Evolutionary conservation across 2,113 vertebrate genomes (phyloP).

Genomic region (Gorsachius goisagi): DNA sequence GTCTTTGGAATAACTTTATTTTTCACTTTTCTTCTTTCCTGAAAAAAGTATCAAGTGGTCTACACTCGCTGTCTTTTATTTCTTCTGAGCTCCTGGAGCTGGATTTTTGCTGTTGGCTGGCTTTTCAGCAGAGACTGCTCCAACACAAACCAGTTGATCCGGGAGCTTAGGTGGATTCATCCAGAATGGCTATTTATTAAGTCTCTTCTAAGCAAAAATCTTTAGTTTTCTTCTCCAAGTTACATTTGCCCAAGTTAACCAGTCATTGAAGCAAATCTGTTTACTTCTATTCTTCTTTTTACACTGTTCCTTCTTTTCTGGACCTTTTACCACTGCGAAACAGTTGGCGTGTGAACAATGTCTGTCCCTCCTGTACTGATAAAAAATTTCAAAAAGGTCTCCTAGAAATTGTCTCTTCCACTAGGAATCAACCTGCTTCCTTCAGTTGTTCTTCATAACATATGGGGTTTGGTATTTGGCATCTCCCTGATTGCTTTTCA

Average conservation of each 20-base stretch:
- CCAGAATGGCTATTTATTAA: not conserved
- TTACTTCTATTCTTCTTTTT: conserved; percentile 21
- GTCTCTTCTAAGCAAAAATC: not conserved
- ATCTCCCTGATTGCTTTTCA: not conserved
- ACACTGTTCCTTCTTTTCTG: not conserved
- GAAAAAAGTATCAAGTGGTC: not conserved
- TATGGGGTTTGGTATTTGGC: not conserved
- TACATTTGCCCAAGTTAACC: not conserved
- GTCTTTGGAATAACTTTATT: not conserved
- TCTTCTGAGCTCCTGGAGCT: not conserved
- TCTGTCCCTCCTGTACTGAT: conserved; percentile 27
- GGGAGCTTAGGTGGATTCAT: not conserved
- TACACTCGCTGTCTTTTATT: not conserved
- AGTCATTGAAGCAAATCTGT: conserved; percentile 7
- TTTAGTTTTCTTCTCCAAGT: not conserved
- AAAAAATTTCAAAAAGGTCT: not conserved
- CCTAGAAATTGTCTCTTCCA: not conserved
- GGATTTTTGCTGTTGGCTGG: not conserved
- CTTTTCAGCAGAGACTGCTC: not conserved
- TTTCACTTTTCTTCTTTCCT: not conserved
- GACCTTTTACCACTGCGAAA: conserved; percentile 48
- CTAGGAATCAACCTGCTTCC: not conserved
- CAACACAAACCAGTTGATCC: not conserved
- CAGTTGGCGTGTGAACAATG: conserved; percentile 30
- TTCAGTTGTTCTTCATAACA: not conserved